Evolutionary conservation across 2,113 vertebrate genomes (phyloP).

Genomic region (Piaya cayana): DNA sequence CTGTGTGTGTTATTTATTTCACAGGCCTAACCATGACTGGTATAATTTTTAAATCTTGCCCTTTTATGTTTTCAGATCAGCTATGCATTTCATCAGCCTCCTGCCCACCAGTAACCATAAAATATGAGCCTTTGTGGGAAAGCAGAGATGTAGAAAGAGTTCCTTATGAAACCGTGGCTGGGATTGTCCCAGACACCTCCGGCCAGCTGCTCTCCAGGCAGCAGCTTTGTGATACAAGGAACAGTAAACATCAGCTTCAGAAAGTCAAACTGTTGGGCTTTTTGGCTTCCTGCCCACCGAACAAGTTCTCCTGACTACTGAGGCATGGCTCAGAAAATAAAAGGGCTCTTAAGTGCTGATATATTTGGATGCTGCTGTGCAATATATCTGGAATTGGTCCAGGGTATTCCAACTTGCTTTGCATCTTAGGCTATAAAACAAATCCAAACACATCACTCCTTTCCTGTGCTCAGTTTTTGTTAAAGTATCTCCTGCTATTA

Average conservation of each 20-base stretch:
- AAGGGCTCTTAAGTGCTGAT: slow-evolving; percentile 32
- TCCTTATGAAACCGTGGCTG: slow-evolving; percentile 50
- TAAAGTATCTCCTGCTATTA: not conserved
- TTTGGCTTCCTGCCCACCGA: slow-evolving; percentile 45
- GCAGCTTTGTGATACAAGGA: slow-evolving; percentile 47
- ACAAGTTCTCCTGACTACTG: slow-evolving; percentile 34
- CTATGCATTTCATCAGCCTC: slow-evolving; percentile 56
- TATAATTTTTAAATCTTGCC: slow-evolving; percentile 41
- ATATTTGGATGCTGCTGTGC: not conserved
- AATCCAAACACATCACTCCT: not conserved
- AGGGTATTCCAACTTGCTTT: slow-evolving; percentile 37
- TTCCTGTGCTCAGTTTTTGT: not conserved
- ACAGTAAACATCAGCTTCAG: slow-evolving; percentile 44
- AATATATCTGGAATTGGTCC: not conserved
- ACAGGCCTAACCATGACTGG: slow-evolving; percentile 28
- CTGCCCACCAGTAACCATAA: slow-evolving; percentile 56
- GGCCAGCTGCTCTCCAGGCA: slow-evolving; percentile 66
- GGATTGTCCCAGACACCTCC: slow-evolving; percentile 66
- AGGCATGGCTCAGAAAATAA: not conserved
- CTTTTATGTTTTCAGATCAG: slow-evolving; percentile 47
- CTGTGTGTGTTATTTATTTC: slow-evolving; percentile 47
- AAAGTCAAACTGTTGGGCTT: slow-evolving; percentile 15
- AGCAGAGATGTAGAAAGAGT: slow-evolving; percentile 44
- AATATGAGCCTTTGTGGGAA: slow-evolving; percentile 64
- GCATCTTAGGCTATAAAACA: slow-evolving; percentile 16